Evolutionary conservation across 2,797 vertebrate genomes (phyloP).

Genomic region (Brachyalestes nurse): DNA sequence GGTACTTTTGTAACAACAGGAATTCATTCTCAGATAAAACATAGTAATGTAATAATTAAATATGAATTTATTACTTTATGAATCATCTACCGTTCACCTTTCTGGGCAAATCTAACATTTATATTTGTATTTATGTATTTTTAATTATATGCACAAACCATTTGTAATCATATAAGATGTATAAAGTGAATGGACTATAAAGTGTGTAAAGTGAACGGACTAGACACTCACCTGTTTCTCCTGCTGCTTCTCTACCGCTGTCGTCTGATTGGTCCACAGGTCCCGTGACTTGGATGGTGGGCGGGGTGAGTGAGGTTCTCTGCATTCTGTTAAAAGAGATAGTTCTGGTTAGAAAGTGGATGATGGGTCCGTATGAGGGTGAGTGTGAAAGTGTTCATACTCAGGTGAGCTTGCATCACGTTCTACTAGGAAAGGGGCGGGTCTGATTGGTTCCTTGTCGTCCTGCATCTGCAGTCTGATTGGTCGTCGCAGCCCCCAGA

Average conservation of each 20-base stretch:
- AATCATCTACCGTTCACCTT: not conserved
- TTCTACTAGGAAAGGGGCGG: slow-evolving; percentile 86
- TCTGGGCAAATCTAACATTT: no score
- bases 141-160: no score
- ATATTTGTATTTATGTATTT: no score
- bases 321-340: slow-evolving; percentile 46
- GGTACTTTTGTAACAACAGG: no score
- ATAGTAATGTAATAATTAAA: no score
- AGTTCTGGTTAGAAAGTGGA: not conserved
- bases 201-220: no score
- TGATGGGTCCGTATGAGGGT: no score
- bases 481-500: slow-evolving; percentile 92
- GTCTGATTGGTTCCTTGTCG: slow-evolving; percentile 89
- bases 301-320: slow-evolving; percentile 73
- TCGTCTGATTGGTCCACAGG: slow-evolving; percentile 59
- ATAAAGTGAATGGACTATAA: no score
- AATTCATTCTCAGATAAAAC: no score
- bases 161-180: no score
- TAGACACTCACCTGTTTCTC: slow-evolving; percentile 61
- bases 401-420: not conserved
- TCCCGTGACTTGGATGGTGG: slow-evolving; percentile 81
- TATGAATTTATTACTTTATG: not conserved
- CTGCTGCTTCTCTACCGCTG: slow-evolving; percentile 58
- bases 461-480: slow-evolving; percentile 99
- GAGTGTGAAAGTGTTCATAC: slow-evolving; percentile 6